Conservation (phyloP, 2,113 vertebrate species). For the Poeciliopsis occidentalis region DNA sequence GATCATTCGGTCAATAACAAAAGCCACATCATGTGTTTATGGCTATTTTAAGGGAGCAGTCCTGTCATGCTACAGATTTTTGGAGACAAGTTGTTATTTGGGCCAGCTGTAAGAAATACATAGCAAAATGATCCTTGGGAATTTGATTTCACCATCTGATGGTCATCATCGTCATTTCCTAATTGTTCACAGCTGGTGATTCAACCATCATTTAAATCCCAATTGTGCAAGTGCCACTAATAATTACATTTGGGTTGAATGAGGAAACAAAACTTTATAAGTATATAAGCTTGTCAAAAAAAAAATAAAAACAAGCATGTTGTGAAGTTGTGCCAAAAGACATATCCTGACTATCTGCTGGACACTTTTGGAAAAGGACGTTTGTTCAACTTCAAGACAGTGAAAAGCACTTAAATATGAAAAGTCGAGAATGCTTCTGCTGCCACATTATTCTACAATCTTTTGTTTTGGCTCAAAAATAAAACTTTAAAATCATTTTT, state of each 20-base stretch:
- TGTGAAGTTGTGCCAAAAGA: conserved; percentile 13
- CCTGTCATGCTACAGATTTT: conserved; percentile 38
- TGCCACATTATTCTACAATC: conserved; percentile 7
- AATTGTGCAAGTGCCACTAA: conserved; percentile 47
- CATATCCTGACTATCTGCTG: conserved; percentile 5
- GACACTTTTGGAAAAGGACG: conserved; percentile 3
- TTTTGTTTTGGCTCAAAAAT: conserved; percentile 27
- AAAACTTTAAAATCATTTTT: conserved; percentile 25
- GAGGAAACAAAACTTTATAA: conserved; percentile 16
- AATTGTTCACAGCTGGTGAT: conserved; percentile 77
- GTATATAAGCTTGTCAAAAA: conserved; percentile 11
- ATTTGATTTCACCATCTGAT: conserved; percentile 65
- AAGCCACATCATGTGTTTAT: conserved; percentile 23
- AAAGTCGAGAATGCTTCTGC: conserved; percentile 28
- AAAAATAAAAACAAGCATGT: background rate
- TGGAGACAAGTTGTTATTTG: conserved; percentile 39
- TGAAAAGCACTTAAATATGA: conserved; percentile 39
- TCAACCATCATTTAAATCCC: conserved; percentile 69
- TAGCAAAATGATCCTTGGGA: conserved; percentile 44
- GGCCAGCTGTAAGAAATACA: conserved; percentile 54
- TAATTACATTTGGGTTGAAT: conserved; percentile 55
- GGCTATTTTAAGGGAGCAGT: conserved; percentile 12
- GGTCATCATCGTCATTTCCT: conserved; percentile 65
- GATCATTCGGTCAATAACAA: conserved; percentile 8
- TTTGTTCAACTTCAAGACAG: conserved; percentile 28